A percentile compares a stretch with the other conserved stretches of the same genome.
Conservation (phyloP, 2,888 invertebrate genomes). For the Euproctis similis region DNA sequence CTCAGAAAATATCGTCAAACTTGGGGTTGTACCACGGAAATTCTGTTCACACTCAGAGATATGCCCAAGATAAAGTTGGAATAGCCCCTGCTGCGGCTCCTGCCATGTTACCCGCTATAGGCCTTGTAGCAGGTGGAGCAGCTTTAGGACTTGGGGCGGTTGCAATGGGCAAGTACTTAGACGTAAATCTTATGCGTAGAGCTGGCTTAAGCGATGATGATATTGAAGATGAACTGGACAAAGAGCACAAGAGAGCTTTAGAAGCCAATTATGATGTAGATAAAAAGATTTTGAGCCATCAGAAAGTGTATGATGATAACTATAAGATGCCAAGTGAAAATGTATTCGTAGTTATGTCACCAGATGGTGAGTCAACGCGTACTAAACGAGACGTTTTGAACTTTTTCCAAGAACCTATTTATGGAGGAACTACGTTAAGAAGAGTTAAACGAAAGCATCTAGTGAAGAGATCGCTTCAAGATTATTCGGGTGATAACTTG, state of each 20-base stretch:
- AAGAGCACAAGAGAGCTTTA: slow-evolving; percentile 76
- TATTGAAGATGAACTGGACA: slow-evolving; percentile 55
- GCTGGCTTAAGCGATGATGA: slow-evolving; percentile 57
- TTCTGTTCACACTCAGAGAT: slow-evolving; percentile 58
- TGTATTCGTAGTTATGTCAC: slow-evolving; percentile 70
- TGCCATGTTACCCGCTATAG: slow-evolving; percentile 83
- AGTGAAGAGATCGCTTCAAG: slow-evolving; percentile 47
- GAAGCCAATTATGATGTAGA: slow-evolving; percentile 59
- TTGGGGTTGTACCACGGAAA: slow-evolving; percentile 78
- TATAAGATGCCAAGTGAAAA: slow-evolving; percentile 74
- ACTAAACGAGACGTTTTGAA: slow-evolving; percentile 48
- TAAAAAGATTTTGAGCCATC: slow-evolving; percentile 55
- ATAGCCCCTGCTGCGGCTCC: slow-evolving; percentile 73
- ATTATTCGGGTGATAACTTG: slow-evolving; percentile 60
- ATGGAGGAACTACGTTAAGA: slow-evolving; percentile 31
- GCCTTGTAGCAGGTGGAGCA: slow-evolving; percentile 87
- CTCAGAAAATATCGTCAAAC: slow-evolving; percentile 86
- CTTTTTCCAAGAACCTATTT: slow-evolving; percentile 38
- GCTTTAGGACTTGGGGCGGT: slow-evolving; percentile 88
- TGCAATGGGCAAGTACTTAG: slow-evolving; percentile 83
- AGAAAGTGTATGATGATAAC: slow-evolving; percentile 65
- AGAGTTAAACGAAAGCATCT: slow-evolving; percentile 44
- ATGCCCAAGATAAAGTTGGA: slow-evolving; percentile 80
- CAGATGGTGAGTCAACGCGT: slow-evolving; percentile 45
- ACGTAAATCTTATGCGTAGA: slow-evolving; percentile 78